A percentile compares a stretch with the other conserved stretches of the same genome.
Conservation (phyloP, 2,113 vertebrate species). For the Mixornis gularis region DNA sequence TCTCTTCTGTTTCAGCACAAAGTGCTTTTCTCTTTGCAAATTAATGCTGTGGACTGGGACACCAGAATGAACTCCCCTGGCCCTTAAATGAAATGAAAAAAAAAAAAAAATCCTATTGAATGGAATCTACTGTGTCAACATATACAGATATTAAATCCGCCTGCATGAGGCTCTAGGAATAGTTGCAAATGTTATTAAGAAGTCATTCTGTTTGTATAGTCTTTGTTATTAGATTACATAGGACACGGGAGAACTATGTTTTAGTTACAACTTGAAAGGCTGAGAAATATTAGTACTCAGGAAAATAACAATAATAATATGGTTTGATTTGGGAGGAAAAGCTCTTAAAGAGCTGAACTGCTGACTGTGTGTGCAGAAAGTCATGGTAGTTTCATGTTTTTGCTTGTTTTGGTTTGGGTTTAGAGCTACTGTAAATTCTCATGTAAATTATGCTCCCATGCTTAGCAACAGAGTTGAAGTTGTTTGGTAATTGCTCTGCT, state of each 20-base stretch:
- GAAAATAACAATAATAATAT: not conserved
- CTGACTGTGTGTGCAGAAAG: not conserved
- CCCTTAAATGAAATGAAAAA: not conserved
- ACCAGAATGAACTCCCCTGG: not conserved
- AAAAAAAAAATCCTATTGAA: not conserved
- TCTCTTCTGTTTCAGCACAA: constrained; percentile 11
- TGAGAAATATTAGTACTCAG: not conserved
- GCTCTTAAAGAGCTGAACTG: not conserved
- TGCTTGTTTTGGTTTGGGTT: not conserved
- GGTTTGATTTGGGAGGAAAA: not conserved
- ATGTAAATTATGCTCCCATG: not conserved
- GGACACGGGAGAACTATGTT: not conserved
- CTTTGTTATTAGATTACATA: constrained; percentile 15
- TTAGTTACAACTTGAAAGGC: not conserved
- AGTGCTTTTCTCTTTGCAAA: constrained; percentile 17
- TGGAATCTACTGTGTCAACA: constrained; percentile 32
- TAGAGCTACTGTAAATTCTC: constrained; percentile 5
- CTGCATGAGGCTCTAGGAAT: not conserved
- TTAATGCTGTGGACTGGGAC: not conserved
- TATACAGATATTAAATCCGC: not conserved
- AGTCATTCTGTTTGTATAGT: not conserved
- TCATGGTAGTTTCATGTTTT: not conserved
- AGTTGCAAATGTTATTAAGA: constrained; percentile 25
- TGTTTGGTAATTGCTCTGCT: not conserved
- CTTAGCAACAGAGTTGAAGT: not conserved